Base-by-base conservation (phyloP, 2,888 invertebrate species). In the Axea sp. region DNA sequence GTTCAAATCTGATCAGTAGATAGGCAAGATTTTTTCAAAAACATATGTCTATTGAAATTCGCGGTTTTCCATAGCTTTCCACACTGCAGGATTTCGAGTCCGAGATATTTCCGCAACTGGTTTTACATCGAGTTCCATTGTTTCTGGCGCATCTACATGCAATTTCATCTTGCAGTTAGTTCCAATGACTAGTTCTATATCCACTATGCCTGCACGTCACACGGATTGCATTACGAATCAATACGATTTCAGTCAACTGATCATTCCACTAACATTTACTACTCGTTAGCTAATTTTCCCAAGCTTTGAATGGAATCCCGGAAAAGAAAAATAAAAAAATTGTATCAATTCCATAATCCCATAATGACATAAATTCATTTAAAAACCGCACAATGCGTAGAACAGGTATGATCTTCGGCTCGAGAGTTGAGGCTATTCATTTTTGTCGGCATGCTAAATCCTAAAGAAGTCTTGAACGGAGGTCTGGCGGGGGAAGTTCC, bases 371-470 rank as follows among this genome's bases (percentile, higher is more conserved):
- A 59, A 68, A 68, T 57, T 49, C 41, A 30, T 51, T 59, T 51
- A 26, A 41, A 35, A 12, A 24, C 43, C 33, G 67, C 39, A 67
- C 65, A 65, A 65, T 55, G 39, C 37, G 30, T 7, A 24, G 26
- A 45, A 41, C 47, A 67, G 55, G 67, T 67, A 67, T 24, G 57
- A 67, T 67, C 43, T 45, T 43, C 31, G 39, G 39, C 57, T 43
- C n/a, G 37, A 55, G 65, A 55, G 55, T 65, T 49, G 19, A 51
- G 43, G 59, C 72, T 64, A 72, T 72, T 72, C 72, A 72, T 59
- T 72, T 64, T 64, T 69, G 72, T 72, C 64, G 72, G 72, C 64
- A 59, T 59, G 57, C 47, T 64, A 64, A 65, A 60, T 65, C 55
- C 59, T 72, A 69, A 65, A 73, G 73, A 55, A 67, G 67, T 73